Evolutionary conservation across 2,113 vertebrate genomes (phyloP), one percentile per base, ranked within the genome.

Genomic region (Polypterus senegalus): DNA sequence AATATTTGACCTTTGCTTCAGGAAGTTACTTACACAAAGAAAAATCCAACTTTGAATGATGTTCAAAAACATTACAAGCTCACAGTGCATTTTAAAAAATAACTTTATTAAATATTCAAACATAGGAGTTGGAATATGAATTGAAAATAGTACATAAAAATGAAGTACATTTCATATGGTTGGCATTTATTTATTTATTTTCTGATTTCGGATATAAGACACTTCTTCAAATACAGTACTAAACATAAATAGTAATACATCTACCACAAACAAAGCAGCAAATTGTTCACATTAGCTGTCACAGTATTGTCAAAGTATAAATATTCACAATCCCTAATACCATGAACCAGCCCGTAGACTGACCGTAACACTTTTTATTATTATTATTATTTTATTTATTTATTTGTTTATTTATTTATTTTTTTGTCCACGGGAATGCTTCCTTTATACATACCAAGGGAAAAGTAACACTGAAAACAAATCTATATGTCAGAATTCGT

Each of bases 161-260:
- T 5, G 5, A 27, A 55, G 5, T 11, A 9, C 54, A 11, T 6
- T 55, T 55, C 7, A 7, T 6, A 52, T 52, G 51, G 51, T 52
- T 52, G 6, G 51, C 10, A 7, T 52, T 10, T 10, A 10, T 10
- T 10, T 52, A 7, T 72, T 63, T 73, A 56, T 57, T 71, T 86
- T 84, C 80, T 62, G 69, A 80, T 86, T 82, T 79, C 81, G 76
- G 80, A 82, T 74, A 74, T 83, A 78, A 84, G 82, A 82, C 81
- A 82, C 77, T 79, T 80, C 75, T 72, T 81, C 80, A 80, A 85
- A 79, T 83, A 85, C 79, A 81, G 81, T 74, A 79, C 84, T 88
- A 87, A 84, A 86, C 84, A 88, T 84, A 88, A 87, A 88, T 87
- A 59, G 87, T 86, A 86, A 86, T 87, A 88, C 84, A 86, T 81